Evolutionary conservation across 2,113 vertebrate genomes (phyloP), one percentile per base, ranked within the genome.

Genomic region (Hoplias malabaricus): DNA sequence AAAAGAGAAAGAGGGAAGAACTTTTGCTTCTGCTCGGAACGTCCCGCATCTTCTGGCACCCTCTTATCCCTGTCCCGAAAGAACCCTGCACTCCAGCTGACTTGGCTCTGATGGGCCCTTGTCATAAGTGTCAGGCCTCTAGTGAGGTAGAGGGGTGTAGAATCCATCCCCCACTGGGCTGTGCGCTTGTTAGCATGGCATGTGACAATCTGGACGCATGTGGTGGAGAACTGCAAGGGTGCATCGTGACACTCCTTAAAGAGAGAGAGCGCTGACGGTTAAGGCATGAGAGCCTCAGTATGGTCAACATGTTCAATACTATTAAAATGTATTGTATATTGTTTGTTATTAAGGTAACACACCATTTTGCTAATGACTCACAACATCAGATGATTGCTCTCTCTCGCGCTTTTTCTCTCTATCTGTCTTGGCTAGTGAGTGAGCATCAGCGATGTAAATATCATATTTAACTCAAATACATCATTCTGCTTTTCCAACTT

Each of bases 111-210:
- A 78, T 25, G 68, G 68, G 69, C 56, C 68, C 23, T 48, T 80
- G 70, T 69, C 56, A 50, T 27, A 63, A 69, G 82, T 81, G 81
- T 72, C 67, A 84, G 65, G 25, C 31, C 14, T 63, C 57, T n/a
- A 61, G 53, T 48, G 43, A 70, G 13, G 38, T 70, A 80, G 40
- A 57, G 66, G 74, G 69, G 63, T 42, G 76, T 36, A 80, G 84
- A 77, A 83, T 88, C 83, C 84, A 81, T 80, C 79, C 86, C 86
- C 86, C 80, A 82, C 80, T 82, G 89, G 87, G 84, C 82, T 86
- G 79, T 84, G 85, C 83, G 90, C 90, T 88, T 85, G 86, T 92
- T 92, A 90, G 84, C 71, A 46, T 89, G 89, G 86, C 85, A 84
- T 84, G 80, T 88, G 88, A 90, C 88, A 86, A 82, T 86, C 87